Percentiles rank a stretch among this genome's conserved stretches.
These are phyloP conservation scores for Cheilosia soror DNA, from an alignment of 2,888 invertebrate species.

Conservation along the genomic window DNA sequence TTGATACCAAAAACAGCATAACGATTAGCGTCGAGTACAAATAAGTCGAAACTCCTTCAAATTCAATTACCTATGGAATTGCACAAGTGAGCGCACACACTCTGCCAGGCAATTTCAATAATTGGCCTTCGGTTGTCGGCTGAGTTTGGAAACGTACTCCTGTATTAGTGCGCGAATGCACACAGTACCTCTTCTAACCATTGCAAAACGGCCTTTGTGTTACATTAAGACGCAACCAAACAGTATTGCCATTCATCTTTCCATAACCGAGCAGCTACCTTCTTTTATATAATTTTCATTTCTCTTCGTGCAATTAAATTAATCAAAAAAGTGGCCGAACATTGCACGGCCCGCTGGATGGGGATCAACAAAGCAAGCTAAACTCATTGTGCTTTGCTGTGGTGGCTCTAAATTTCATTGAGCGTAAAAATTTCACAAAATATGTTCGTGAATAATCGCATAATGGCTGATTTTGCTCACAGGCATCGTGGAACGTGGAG, in stretches of 20 bases:
- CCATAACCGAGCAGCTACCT: conserved; percentile 47
- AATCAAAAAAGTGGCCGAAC: conserved; percentile 64
- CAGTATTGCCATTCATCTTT: conserved; percentile 64
- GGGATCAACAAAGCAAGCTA: conserved; percentile 42
- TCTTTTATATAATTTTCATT: conserved; percentile 65
- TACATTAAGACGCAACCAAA: conserved; percentile 56
- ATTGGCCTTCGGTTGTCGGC: conserved; percentile 64
- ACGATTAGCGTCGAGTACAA: conserved; percentile 56
- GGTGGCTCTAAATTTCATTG: conserved; percentile 52
- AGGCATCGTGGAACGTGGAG: conserved; percentile 1
- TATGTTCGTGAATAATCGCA: conserved; percentile 53
- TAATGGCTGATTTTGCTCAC: conserved; percentile 48
- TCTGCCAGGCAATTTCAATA: conserved; percentile 64
- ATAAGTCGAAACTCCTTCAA: conserved; percentile 66
- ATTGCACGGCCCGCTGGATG: conserved; percentile 54
- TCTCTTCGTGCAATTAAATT: conserved; percentile 68
- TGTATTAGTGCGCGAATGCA: conserved; percentile 24
- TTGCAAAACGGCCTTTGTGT: conserved; percentile 51
- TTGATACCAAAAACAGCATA: conserved; percentile 59
- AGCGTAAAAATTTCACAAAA: conserved; percentile 68
- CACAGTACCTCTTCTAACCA: conserved; percentile 34
- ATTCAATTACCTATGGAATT: conserved; percentile 55
- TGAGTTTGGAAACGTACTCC: conserved; percentile 38
- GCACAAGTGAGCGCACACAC: conserved; percentile 45
- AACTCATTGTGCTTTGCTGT: conserved; percentile 30